Evolutionary conservation across 2,113 vertebrate species (phyloP), one percentile per base, ranked within the genome.

Genomic region (Emydocephalus ijimae): DNA sequence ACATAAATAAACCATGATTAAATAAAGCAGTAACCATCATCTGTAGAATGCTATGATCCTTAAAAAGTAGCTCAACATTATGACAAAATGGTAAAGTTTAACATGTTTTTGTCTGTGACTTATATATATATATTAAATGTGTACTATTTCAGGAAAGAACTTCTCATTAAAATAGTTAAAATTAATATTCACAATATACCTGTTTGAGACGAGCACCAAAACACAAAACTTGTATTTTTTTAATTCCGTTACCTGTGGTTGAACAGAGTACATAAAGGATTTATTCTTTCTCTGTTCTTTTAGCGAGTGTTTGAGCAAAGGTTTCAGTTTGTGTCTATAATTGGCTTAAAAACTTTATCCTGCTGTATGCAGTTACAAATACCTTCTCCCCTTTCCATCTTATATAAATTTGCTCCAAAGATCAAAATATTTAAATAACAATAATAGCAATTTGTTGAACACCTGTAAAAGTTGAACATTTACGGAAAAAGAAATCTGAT

Each of bases 131-230:
- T 96, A 95, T 45, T 89, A 50, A 57, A 91, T 50, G 95, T 96
- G 96, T 90, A 92, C 95, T 94, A 29, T 93, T 93, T 96, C 96
- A 97, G 96, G 93, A 96, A 97, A 95, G 96, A 96, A 95, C 96
- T 96, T 96, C 96, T 96, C 95, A 97, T 95, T 96, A 86, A 92
- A 94, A 95, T 95, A 95, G 96, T 95, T 96, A 96, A 97, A 93
- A 55, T 29, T 15, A 43, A 43, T 39, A 95, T 97, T 97, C 97
- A 98, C 95, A 98, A 97, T 97, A 96, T 96, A 97, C 95, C 94
- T 96, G 94, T 96, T 96, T 96, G 96, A 98, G 96, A 98, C 97
- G 98, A 99, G 99, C 98, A 99, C 98, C 98, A 98, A 94, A 97
- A 97, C 94, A 97, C 64, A 89, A 95, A 91, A 93, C 94, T 96